Evolutionary conservation across 2,888 invertebrate species (phyloP).

Genomic region (Ceriagrion tenellum): DNA sequence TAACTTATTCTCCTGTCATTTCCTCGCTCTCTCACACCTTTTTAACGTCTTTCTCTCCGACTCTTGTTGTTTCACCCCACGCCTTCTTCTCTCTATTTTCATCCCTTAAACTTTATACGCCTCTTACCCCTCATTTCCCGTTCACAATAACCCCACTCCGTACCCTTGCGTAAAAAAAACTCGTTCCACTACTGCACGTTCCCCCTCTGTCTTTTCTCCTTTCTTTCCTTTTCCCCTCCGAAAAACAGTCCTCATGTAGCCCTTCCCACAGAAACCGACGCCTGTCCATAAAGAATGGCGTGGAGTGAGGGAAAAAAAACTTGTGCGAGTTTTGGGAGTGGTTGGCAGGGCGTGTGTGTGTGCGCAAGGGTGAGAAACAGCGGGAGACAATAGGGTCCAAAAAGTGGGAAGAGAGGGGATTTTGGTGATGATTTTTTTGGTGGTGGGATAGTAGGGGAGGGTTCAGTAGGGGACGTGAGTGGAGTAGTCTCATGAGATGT

Average conservation of each 20-base stretch:
- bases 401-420: background rate
- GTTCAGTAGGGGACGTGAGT: background rate
- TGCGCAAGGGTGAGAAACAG: background rate
- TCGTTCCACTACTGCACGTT: background rate
- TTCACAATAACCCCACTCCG: background rate
- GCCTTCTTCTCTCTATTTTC: background rate
- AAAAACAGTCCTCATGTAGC: background rate
- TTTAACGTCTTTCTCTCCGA: background rate
- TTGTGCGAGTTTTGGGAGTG: background rate
- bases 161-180: background rate
- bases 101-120: background rate
- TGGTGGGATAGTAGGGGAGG: background rate
- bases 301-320: background rate
- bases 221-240: background rate
- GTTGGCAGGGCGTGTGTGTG: background rate
- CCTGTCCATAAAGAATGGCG: conserved; percentile 18
- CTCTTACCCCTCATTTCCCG: background rate
- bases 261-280: conserved; percentile 19
- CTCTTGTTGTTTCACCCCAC: background rate
- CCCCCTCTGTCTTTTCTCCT: background rate
- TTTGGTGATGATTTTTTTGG: background rate
- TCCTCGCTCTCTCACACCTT: background rate
- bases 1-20: background rate
- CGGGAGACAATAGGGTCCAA: background rate
- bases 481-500: too few species aligned